Percentiles rank a stretch among this genome's conserved stretches.
phyloP scores from a whole-genome alignment of 2,113 vertebrate genomes.

The Grantiella picta region DNA sequence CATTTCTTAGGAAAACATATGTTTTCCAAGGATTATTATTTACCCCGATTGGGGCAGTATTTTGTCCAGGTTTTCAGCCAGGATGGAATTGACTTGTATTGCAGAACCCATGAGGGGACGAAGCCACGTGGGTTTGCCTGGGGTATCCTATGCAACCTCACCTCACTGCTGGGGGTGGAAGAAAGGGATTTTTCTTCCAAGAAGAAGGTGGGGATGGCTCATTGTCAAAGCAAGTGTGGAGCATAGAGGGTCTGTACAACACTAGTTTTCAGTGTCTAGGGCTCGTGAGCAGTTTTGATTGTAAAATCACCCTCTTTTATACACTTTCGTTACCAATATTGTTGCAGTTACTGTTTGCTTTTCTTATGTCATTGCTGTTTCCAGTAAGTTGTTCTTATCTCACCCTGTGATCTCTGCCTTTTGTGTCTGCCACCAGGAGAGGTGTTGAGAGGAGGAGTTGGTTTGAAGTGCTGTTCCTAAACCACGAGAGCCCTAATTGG shows the following conservation, averaged over 20 bases:
- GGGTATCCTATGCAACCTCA: background rate
- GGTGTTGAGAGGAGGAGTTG: background rate
- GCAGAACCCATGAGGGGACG: rapidly evolving
- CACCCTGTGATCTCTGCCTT: background rate
- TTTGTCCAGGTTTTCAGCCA: background rate
- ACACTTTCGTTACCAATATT: background rate
- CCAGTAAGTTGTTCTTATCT: background rate
- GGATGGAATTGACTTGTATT: background rate
- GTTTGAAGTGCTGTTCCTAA: background rate
- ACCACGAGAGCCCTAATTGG: background rate
- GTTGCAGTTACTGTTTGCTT: rapidly evolving
- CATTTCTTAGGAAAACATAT: background rate
- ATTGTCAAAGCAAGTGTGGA: rapidly evolving
- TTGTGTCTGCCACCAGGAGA: background rate
- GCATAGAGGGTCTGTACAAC: too few relatives aligned
- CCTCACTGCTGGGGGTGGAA: background rate
- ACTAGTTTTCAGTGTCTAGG: background rate
- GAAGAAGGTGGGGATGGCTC: background rate
- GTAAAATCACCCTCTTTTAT: background rate
- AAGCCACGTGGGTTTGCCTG: background rate
- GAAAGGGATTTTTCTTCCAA: background rate
- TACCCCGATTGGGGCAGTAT: background rate
- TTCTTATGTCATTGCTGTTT: background rate
- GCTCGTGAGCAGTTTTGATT: background rate
- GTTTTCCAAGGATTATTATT: background rate